Evolutionary conservation across 2,113 vertebrate genomes (phyloP), one percentile per base, ranked within the genome.

Genomic region (Psophia crepitans): DNA sequence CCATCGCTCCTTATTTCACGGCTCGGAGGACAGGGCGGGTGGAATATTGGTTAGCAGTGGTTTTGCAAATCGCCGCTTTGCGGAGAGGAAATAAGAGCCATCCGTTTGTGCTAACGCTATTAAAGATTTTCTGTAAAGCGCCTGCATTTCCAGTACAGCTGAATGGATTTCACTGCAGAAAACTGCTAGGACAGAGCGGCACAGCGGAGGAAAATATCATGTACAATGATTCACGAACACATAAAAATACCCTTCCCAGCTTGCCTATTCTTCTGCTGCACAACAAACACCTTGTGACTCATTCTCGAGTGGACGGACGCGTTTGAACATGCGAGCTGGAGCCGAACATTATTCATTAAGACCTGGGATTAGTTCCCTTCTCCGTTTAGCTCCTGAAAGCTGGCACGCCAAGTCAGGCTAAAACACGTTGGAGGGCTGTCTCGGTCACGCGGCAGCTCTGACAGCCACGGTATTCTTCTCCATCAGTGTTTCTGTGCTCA

Each of bases 121-220:
- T 98, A 98, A 98, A 98, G 98, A 98, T 98, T 98, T 98, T 97
- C 98, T 98, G 97, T 98, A 98, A 98, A 98, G 98, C 96, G 96
- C 96, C 97, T 94, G 68, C 95, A 61, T 97, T 98, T 98, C 97
- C 97, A 98, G 97, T 84, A 89, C 96, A 68, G 97, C 93, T 94
- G 97, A 98, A 98, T 98, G 96, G 97, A 98, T 98, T 98, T 98
- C 97, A 84, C 97, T 97, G 97, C 97, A 96, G 96, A 97, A 90
- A 97, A 97, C 96, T 94, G 94, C 96, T 84, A 93, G 96, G 97
- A 96, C 80, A 78, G 97, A 96, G 96, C 92, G 96, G 97, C 95
- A 80, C 92, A 95, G 97, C 22, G 88, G 95, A 97, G 96, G 97
- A 95, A 98, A 98, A 98, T 98, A 98, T 97, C 98, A 97, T 94